Evolutionary conservation across 2,113 vertebrate genomes (phyloP).

Genomic region (Myotis brandtii): DNA sequence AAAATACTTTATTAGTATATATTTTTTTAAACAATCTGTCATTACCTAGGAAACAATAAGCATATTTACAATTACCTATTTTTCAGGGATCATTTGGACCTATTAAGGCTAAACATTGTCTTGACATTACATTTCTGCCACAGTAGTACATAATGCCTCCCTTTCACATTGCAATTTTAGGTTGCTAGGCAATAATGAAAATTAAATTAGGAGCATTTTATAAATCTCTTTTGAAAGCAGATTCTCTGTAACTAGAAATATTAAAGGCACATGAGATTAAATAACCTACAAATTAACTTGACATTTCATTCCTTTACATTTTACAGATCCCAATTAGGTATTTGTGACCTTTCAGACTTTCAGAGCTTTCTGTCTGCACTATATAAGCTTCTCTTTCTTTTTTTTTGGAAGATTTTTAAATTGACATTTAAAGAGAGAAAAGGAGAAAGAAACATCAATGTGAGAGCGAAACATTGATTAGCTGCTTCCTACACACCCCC

Average conservation of each 20-base stretch:
- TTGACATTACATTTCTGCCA: constrained; percentile 43
- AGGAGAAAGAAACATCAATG: not conserved
- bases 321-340: constrained; percentile 13
- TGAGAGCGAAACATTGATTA: not conserved
- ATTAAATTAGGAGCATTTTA: not conserved
- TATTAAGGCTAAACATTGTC: constrained; percentile 46
- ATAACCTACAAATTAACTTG: constrained; percentile 17
- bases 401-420: not conserved
- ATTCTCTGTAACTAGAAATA: constrained; percentile 50
- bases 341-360: constrained; percentile 11
- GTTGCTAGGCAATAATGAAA: constrained; percentile 32
- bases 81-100: not conserved
- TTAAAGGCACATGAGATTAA: constrained; percentile 55
- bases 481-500: not conserved
- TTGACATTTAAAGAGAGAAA: not conserved
- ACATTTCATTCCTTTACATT: constrained; percentile 36
- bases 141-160: constrained; percentile 1
- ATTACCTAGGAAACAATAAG: constrained; percentile 38
- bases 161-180: constrained; percentile 59
- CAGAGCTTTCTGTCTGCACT: not conserved
- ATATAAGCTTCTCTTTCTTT: constrained; percentile 6
- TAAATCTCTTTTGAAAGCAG: constrained; percentile 51
- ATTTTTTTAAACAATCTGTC: constrained; percentile 38
- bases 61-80: constrained; percentile 50
- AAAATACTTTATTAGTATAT: constrained; percentile 62